Conservation (phyloP, 2,888 invertebrate genomes). For the Nematopogon swammerdamellus region DNA sequence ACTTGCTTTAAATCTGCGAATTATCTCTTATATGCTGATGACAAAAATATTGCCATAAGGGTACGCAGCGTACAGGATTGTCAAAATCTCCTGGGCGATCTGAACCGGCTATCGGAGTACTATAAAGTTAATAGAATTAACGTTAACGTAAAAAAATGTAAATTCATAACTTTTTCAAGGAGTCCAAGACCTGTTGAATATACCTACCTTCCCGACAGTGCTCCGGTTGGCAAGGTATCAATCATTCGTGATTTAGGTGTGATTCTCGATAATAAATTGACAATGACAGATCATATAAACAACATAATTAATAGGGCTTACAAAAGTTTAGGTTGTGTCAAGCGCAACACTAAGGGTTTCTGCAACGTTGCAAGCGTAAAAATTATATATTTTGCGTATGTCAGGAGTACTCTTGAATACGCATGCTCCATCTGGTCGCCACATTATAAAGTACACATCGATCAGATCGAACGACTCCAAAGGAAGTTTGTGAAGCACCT, state of each 20-base stretch:
- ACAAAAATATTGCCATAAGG: background rate
- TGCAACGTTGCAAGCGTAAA: background rate
- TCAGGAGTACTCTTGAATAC: background rate
- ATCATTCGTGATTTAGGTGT: background rate
- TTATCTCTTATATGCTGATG: conserved; percentile 1
- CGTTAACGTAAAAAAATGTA: background rate
- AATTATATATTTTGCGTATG: background rate
- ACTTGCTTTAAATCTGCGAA: background rate
- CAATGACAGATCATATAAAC: background rate
- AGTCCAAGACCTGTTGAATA: background rate
- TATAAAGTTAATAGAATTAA: background rate
- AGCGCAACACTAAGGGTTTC: background rate
- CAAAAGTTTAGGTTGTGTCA: background rate
- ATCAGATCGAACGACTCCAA: background rate
- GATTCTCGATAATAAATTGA: background rate
- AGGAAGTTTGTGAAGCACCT: background rate
- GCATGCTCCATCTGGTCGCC: background rate
- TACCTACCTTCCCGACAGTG: background rate
- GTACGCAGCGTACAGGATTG: background rate
- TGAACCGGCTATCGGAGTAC: background rate
- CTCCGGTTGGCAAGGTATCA: background rate
- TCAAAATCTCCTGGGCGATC: background rate
- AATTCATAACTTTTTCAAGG: background rate
- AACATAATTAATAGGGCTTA: background rate
- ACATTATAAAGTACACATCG: background rate